These are phyloP conservation scores for Cardinalis cardinalis DNA, from an alignment of 2,113 vertebrate genomes.

Conservation along the genomic window DNA sequence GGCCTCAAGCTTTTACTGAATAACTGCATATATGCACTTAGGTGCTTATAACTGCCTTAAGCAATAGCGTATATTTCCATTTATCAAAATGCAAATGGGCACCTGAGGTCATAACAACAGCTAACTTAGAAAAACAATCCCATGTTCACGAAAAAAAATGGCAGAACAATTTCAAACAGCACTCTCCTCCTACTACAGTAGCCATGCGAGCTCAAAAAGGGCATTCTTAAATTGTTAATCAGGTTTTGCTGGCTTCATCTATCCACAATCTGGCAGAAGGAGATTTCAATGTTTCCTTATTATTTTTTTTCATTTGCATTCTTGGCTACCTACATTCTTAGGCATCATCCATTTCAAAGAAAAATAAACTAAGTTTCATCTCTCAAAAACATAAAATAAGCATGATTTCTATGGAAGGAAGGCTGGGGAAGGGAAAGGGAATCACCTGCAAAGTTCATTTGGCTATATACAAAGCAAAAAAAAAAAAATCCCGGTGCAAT, in stretches of 20 bases:
- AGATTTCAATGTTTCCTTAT: not conserved
- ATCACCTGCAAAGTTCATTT: not conserved
- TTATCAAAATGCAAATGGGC: not conserved
- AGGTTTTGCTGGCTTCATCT: not conserved
- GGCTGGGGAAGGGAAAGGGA: not conserved
- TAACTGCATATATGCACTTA: not conserved
- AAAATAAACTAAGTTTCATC: not conserved
- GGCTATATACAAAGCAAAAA: constrained; percentile 18
- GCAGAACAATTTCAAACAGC: not conserved
- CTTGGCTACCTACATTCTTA: not conserved
- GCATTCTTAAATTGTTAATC: not conserved
- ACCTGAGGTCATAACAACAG: not conserved
- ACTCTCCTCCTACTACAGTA: not conserved
- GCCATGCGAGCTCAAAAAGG: not conserved
- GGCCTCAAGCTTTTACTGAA: not conserved
- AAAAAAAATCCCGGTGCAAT: not conserved
- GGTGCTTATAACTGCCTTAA: not conserved
- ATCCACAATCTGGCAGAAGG: not conserved
- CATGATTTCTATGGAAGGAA: not conserved
- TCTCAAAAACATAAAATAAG: not conserved
- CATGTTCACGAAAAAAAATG: not conserved
- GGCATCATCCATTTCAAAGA: not conserved
- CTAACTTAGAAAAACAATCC: not conserved
- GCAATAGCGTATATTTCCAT: not conserved
- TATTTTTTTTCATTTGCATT: not conserved